Conservation (phyloP, 2,113 vertebrate species). For the Chaetodon auriga region DNA sequence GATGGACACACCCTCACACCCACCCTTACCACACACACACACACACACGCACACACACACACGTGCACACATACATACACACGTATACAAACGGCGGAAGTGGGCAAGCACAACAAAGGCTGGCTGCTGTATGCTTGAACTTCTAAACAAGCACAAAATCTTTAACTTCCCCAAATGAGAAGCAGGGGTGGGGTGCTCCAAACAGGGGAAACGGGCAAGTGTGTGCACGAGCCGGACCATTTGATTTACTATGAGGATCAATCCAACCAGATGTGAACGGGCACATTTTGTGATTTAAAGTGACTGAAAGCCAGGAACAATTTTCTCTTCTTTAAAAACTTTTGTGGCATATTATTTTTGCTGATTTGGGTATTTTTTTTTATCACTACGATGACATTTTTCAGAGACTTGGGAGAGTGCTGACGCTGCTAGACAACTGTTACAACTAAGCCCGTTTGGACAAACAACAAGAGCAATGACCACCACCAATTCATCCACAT, state of each 20-base stretch:
- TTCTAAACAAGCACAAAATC: constrained; percentile 59
- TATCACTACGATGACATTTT: neutral
- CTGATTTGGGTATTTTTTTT: neutral
- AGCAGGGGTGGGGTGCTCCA: constrained; percentile 49
- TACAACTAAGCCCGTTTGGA: neutral
- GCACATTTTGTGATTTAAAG: constrained; percentile 27
- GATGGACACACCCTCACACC: constrained; percentile 71
- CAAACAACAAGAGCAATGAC: neutral
- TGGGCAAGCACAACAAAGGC: constrained; percentile 64
- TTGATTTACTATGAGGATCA: constrained; percentile 65
- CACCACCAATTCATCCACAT: neutral
- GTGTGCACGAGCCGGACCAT: constrained; percentile 37
- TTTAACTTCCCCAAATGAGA: constrained; percentile 73
- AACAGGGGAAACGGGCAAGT: constrained; percentile 54
- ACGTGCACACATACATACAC: constrained; percentile 47
- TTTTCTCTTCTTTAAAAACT: neutral
- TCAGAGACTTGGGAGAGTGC: neutral
- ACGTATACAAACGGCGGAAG: constrained; percentile 62
- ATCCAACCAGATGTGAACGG: constrained; percentile 40
- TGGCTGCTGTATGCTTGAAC: constrained; percentile 56
- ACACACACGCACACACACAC: constrained; percentile 63
- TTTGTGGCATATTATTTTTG: neutral
- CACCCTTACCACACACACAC: constrained; percentile 62
- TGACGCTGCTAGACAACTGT: neutral
- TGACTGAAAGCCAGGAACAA: neutral